Percentiles rank a stretch among this genome's conserved stretches.
Evolutionary conservation across 2,888 invertebrate species (phyloP).

Genomic region (Brachylomia viminalis): DNA sequence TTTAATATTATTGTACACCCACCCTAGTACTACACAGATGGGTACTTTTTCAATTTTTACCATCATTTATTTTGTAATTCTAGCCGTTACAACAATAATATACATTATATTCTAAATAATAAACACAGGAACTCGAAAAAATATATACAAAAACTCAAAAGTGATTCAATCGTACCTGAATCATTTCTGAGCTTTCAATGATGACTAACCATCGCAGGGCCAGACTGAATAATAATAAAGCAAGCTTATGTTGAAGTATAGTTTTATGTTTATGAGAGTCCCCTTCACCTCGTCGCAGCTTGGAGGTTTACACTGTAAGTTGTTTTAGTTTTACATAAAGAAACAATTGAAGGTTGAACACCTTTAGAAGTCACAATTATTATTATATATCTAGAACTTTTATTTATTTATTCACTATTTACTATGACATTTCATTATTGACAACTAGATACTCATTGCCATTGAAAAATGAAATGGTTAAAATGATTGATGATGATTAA

Average conservation of each 20-base stretch:
- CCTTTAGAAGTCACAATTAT: too few relatives aligned
- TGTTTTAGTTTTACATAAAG: neutral
- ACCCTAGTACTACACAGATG: neutral
- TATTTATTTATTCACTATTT: too few relatives aligned
- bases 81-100: neutral
- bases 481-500: too few relatives aligned
- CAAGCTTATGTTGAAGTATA: neutral
- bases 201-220: constrained; percentile 27
- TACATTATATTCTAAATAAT: neutral
- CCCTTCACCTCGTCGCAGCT: neutral
- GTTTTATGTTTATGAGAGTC: neutral
- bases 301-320: neutral
- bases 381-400: too few relatives aligned
- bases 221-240: neutral
- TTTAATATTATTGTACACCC: neutral
- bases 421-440: too few relatives aligned
- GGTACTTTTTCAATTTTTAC: neutral
- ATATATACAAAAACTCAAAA: neutral
- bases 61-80: neutral
- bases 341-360: neutral
- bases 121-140: neutral
- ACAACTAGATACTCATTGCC: too few relatives aligned
- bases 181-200: constrained; percentile 29
- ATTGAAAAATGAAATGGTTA: too few relatives aligned
- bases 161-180: constrained; percentile 5